Evolutionary conservation across 2,113 vertebrate species (phyloP).

Genomic region (Phyllostomus discolor): DNA sequence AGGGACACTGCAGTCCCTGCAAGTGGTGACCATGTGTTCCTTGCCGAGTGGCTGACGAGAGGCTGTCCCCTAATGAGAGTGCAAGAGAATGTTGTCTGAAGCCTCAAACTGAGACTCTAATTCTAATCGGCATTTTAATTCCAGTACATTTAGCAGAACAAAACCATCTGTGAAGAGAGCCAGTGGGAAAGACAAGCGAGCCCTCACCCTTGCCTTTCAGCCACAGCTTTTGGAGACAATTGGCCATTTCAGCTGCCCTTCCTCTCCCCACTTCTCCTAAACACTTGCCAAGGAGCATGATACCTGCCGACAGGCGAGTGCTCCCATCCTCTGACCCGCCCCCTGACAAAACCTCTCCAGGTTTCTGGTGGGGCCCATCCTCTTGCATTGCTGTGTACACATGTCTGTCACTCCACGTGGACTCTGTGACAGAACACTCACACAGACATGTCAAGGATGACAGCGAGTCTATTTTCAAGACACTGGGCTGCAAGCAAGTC

Average conservation of each 20-base stretch:
- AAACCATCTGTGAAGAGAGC: conserved; percentile 59
- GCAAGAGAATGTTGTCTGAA: conserved; percentile 62
- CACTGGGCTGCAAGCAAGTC: conserved; percentile 12
- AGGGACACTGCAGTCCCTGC: not conserved
- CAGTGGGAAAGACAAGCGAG: not conserved
- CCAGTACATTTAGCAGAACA: conserved; percentile 69
- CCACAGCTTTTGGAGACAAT: not conserved
- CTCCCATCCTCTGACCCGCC: not conserved
- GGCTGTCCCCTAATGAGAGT: conserved; percentile 49
- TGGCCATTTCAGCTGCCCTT: not conserved
- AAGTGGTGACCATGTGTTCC: conserved; percentile 47
- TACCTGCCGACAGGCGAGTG: not conserved
- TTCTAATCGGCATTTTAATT: conserved; percentile 71
- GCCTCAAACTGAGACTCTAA: conserved; percentile 51
- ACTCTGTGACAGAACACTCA: not conserved
- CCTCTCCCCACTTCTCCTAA: not conserved
- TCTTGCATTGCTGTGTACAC: fast-evolving
- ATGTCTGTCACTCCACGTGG: not conserved
- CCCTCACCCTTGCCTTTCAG: not conserved
- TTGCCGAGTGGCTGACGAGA: conserved; percentile 49
- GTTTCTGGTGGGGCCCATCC: not conserved
- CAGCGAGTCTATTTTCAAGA: conserved; percentile 41
- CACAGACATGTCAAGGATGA: not conserved
- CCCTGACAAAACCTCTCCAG: not conserved
- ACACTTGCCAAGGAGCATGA: not conserved